These are phyloP conservation scores for Saxidomus purpurata DNA, from an alignment of 1,140 invertebrate species.

Conservation along the genomic window DNA sequence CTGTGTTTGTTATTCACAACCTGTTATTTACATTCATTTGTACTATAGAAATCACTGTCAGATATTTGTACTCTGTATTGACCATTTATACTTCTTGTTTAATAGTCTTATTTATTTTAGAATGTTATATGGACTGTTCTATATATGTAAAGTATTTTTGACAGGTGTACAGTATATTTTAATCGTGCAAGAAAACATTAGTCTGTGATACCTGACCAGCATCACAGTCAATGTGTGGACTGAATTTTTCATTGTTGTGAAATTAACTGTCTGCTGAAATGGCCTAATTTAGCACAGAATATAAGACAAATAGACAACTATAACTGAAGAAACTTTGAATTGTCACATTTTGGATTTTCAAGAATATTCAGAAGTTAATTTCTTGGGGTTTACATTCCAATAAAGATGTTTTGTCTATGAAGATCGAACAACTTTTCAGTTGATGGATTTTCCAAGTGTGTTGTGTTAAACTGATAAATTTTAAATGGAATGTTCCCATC, in stretches of 20 bases:
- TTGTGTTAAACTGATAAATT: no score
- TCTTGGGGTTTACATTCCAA: no score
- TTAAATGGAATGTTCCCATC: no score
- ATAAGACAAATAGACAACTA: no score
- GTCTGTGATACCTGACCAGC: slow-evolving; percentile 47
- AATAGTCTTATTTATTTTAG: slow-evolving; percentile 57
- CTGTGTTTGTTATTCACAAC: neutral
- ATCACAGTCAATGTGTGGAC: slow-evolving; percentile 8
- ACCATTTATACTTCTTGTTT: slow-evolving; percentile 31
- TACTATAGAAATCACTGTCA: neutral
- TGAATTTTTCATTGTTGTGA: neutral
- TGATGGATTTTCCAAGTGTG: no score
- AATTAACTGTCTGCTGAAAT: no score
- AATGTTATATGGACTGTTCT: slow-evolving; percentile 57
- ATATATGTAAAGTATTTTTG: slow-evolving; percentile 35
- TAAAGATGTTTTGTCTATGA: no score
- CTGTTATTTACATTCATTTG: slow-evolving; percentile 6
- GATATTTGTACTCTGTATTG: slow-evolving; percentile 15
- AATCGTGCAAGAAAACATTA: slow-evolving; percentile 18
- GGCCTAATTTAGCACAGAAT: neutral
- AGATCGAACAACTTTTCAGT: no score
- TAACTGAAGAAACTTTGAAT: no score
- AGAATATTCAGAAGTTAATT: no score
- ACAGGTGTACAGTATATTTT: slow-evolving; percentile 44
- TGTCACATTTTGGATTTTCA: no score